These are phyloP conservation scores for Drosophila paulistorum DNA, from an alignment of 1,140 invertebrate species.

Conservation along the genomic window DNA sequence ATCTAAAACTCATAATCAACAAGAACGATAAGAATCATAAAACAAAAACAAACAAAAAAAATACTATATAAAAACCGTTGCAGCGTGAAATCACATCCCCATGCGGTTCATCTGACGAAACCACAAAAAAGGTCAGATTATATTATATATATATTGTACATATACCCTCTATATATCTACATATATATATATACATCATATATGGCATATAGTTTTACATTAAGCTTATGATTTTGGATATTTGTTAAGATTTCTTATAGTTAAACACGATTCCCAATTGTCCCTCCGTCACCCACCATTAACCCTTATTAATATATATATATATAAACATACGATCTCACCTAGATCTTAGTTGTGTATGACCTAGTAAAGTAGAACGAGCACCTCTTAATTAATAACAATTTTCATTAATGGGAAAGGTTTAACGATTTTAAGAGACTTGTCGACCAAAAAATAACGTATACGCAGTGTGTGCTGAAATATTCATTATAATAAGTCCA, in stretches of 20 bases:
- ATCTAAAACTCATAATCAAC: conserved; percentile 3
- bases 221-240: not conserved
- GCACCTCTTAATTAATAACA: not conserved
- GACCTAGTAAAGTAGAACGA: not conserved
- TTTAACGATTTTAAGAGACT: too few relatives aligned
- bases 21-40: not conserved
- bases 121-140: conserved; percentile 81
- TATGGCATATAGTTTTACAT: not conserved
- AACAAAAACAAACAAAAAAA: not conserved
- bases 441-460: too few relatives aligned
- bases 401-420: too few relatives aligned
- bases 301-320: not conserved
- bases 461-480: too few relatives aligned
- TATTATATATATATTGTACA: conserved; percentile 14
- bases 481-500: too few relatives aligned
- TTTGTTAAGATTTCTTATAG: conserved; percentile 1
- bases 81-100: conserved; percentile 73
- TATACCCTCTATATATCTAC: not conserved
- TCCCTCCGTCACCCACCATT: not conserved
- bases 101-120: conserved; percentile 62
- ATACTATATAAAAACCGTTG: conserved; percentile 53
- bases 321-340: not conserved
- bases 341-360: not conserved
- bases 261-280: not conserved
- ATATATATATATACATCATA: not conserved